Evolutionary conservation across 2,888 invertebrate species (phyloP).

Genomic region (Lamellibrachia satsuma): DNA sequence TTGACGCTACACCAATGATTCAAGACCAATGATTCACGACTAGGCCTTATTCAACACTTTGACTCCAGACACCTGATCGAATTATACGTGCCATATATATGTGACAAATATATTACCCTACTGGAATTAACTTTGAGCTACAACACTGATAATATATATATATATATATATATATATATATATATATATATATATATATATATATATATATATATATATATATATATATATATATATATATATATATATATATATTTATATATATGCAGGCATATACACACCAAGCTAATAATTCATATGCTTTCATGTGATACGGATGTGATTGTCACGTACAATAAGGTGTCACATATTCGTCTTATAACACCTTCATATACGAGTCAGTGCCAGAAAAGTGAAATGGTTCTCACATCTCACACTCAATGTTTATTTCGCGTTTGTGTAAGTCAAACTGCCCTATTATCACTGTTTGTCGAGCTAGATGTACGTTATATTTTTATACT

Average conservation of each 20-base stretch:
- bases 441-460: background rate
- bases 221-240: background rate
- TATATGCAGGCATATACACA: background rate
- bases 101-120: background rate
- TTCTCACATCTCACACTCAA: background rate
- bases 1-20: background rate
- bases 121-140: background rate
- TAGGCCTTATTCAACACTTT: too few relatives aligned
- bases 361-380: background rate
- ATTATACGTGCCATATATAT: background rate
- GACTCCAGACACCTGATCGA: background rate
- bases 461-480: background rate
- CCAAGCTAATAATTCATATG: background rate
- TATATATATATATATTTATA: background rate
- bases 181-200: background rate
- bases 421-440: background rate
- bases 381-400: background rate
- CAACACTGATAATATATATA: background rate
- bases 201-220: too few relatives aligned
- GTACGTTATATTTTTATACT: slow-evolving; percentile 13
- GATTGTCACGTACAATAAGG: background rate
- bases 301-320: background rate
- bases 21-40: too few relatives aligned
- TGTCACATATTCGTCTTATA: background rate
- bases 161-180: background rate